Evolutionary conservation across 2,113 vertebrate species (phyloP).

Genomic region (Bombycilla garrulus): DNA sequence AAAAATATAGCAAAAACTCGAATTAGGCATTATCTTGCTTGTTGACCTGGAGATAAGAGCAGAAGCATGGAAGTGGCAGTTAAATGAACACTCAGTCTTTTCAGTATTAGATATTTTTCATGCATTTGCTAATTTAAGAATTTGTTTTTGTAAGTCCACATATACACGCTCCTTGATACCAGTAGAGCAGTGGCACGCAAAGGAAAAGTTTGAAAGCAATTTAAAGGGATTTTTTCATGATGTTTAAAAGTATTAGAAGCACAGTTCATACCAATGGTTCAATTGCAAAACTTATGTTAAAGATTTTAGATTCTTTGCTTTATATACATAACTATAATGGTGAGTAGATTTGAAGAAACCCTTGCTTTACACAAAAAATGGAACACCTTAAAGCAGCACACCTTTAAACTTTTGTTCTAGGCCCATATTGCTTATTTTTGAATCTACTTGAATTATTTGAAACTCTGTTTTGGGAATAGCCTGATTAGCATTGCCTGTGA

Average conservation of each 20-base stretch:
- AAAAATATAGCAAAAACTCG: background rate
- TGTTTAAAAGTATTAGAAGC: slow-evolving; percentile 15
- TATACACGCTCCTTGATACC: background rate
- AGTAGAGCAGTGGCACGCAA: background rate
- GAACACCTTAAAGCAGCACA: background rate
- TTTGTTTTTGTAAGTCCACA: background rate
- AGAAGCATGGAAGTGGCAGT: slow-evolving; percentile 51
- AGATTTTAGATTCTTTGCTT: slow-evolving; percentile 29
- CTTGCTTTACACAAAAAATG: background rate
- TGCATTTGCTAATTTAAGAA: slow-evolving; percentile 19
- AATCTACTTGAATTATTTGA: background rate
- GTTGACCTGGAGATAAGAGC: slow-evolving; percentile 27
- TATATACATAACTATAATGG: background rate
- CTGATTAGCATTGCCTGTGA: background rate
- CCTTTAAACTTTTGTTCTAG: background rate
- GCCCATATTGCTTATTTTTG: background rate
- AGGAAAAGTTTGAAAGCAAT: background rate
- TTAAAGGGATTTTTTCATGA: background rate
- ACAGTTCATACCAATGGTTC: background rate
- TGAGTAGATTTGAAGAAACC: background rate
- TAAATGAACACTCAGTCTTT: slow-evolving; percentile 28
- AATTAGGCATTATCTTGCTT: background rate
- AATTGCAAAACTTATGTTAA: slow-evolving; percentile 26
- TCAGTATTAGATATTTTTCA: slow-evolving; percentile 33
- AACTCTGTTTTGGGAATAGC: background rate